Base-by-base conservation (phyloP, 2,113 vertebrate genomes). In the Miniopterus natalensis region DNA sequence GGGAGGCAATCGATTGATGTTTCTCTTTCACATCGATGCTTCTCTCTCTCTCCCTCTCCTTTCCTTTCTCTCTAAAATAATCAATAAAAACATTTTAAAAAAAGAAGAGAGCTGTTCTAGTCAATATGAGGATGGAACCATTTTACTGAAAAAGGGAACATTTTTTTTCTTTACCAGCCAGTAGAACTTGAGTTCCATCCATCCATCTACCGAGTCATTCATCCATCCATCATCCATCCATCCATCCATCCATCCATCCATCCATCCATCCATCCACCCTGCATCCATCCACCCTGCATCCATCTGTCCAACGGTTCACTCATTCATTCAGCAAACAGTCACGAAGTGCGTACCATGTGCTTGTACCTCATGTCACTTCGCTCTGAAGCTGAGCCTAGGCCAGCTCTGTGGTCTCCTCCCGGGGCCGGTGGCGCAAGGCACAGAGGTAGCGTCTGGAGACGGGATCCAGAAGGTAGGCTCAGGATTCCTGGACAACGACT, bases 401-500 rank as follows among this genome's bases (percentile, higher is more conserved):
- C 31, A 31, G 21, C 36, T 49, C 66, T 53, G 20, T 14, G 20
- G 73, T 59, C 45, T 68, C 53, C n/a, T 73, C 20, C 23, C 5
- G 17, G 70, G 51, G 0, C 45, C 42, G 0, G n/a, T n/a, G 36
- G 17, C 90, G 14, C 1, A 59, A 11, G 25, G 25, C 40, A 3
- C 8, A 8, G 0, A 15, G 47, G 21, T 12, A 57, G 65, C 45
- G 6, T 14, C 3, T 71, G 68, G 73, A 65, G 73, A 63, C 51
- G 14, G 57, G 17, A 13, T 18, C 63, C 45, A 68, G 90, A 81
- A 78, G 11, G 18, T 78, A 77, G 80, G 68, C 85, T 95, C 23
- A 49, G 45, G 78, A 75, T 85, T 95, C 80, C 94, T 77, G 77
- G 88, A 88, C 87, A 66, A 75, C 61, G 40, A 59, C 81, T 74